Evolutionary conservation across 92 coral and sea anemone genomes (phyloP).

Genomic region (Hydrozoanthus gracilis): DNA sequence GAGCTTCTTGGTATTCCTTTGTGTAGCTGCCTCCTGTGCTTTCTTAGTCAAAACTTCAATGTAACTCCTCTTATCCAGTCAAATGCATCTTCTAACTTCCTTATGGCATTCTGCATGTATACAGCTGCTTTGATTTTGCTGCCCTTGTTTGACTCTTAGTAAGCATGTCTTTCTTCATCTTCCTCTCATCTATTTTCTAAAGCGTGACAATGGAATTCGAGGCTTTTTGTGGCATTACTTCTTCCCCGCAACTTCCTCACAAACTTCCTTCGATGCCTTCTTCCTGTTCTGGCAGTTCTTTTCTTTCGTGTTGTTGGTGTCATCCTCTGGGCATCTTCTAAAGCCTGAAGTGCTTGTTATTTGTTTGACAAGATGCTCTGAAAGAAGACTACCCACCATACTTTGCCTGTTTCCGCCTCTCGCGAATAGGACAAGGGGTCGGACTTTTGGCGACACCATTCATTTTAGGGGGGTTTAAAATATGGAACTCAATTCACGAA

Average conservation of each 20-base stretch:
- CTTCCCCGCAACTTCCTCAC: background rate
- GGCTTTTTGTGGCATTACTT: background rate
- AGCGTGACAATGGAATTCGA: background rate
- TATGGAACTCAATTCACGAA: too few species aligned
- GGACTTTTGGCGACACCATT: too few species aligned
- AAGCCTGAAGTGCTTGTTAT: constrained; percentile 1
- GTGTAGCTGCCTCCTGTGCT: background rate
- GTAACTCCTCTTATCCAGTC: background rate
- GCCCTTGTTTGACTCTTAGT: background rate
- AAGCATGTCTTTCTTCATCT: background rate
- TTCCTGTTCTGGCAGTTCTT: background rate
- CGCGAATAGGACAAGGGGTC: too few species aligned
- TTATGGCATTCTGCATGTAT: background rate
- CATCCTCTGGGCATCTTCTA: background rate
- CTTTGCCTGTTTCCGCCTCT: too few species aligned
- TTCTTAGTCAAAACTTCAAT: background rate
- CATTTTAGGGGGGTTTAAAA: too few species aligned
- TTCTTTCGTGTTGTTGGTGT: background rate
- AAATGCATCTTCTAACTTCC: background rate
- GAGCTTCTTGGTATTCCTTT: background rate
- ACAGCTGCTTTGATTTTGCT: background rate
- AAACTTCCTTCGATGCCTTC: background rate
- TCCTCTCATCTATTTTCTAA: background rate
- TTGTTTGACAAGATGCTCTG: background rate
- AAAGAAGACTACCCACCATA: background rate